phyloP scores from a whole-genome alignment of 1,140 invertebrate species.

The Leptinotarsa defecta region DNA sequence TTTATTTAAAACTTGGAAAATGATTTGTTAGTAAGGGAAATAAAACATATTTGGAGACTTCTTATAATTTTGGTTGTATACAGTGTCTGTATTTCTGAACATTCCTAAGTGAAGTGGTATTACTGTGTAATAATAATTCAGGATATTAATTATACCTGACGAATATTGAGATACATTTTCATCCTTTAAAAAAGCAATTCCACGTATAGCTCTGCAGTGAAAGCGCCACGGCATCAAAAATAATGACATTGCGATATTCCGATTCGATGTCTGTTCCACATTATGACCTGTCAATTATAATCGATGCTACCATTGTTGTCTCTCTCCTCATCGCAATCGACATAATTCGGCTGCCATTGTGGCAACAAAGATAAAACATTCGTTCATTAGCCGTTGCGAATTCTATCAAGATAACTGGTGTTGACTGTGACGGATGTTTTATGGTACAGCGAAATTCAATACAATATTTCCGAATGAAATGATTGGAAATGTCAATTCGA shows the following conservation, averaged over 20 bases:
- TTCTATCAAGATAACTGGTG: not conserved
- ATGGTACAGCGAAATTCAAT: constrained; percentile 2
- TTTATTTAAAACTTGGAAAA: no score
- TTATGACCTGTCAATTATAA: constrained; percentile 8
- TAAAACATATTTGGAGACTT: no score
- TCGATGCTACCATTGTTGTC: constrained; percentile 2
- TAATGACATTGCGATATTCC: not conserved
- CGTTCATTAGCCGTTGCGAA: constrained; percentile 1
- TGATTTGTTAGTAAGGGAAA: no score
- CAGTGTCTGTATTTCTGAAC: no score
- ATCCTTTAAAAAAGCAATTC: no score
- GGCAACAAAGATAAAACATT: not conserved
- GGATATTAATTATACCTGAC: no score
- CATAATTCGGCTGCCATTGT: not conserved
- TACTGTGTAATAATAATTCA: no score
- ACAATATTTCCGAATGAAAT: constrained; percentile 4
- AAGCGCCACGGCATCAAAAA: not conserved
- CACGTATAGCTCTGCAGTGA: not conserved
- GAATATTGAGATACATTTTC: no score
- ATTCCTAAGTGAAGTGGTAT: no score
- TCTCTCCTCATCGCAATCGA: not conserved
- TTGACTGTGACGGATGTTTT: not conserved
- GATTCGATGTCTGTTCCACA: not conserved
- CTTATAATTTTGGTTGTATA: no score
- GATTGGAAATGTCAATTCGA: constrained; percentile 3